Conservation (phyloP, 2,888 invertebrate species). For the Rhingia campestris region DNA sequence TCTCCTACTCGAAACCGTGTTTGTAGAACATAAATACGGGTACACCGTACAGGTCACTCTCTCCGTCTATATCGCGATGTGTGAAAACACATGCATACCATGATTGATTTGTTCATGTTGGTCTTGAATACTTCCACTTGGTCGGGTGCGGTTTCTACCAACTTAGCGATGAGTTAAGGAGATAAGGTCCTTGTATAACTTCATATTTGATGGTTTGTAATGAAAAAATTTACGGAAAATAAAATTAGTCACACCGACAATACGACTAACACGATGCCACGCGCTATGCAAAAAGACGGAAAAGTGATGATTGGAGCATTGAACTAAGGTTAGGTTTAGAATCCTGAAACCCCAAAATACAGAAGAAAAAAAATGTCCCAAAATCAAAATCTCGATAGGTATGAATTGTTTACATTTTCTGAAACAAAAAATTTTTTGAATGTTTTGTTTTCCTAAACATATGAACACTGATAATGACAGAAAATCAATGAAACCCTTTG, state of each 20-base stretch:
- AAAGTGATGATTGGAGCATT: slow-evolving; percentile 32
- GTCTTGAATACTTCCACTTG: slow-evolving; percentile 94
- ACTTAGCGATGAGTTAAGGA: slow-evolving; percentile 93
- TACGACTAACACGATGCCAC: slow-evolving; percentile 74
- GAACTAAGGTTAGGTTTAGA: no score
- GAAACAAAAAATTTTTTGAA: no score
- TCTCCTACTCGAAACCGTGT: slow-evolving; percentile 97
- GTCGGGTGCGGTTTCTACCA: slow-evolving; percentile 91
- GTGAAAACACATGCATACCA: slow-evolving; percentile 97
- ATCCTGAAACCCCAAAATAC: no score
- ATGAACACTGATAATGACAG: no score
- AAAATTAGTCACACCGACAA: slow-evolving; percentile 72
- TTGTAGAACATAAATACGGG: slow-evolving; percentile 98
- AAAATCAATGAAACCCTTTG: no score
- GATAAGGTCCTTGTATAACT: slow-evolving; percentile 96
- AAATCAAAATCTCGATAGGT: no score
- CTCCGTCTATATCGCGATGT: slow-evolving; percentile 94
- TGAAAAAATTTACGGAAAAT: slow-evolving; percentile 65
- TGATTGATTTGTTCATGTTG: slow-evolving; percentile 96
- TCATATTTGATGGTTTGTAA: slow-evolving; percentile 85
- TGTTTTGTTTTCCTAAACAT: no score
- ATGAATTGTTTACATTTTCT: no score
- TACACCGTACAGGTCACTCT: no score
- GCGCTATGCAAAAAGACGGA: slow-evolving; percentile 79
- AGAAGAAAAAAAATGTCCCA: no score